These are phyloP conservation scores for Porites lutea DNA, from an alignment of 64 coral and sea anemone species.

Conservation along the genomic window DNA sequence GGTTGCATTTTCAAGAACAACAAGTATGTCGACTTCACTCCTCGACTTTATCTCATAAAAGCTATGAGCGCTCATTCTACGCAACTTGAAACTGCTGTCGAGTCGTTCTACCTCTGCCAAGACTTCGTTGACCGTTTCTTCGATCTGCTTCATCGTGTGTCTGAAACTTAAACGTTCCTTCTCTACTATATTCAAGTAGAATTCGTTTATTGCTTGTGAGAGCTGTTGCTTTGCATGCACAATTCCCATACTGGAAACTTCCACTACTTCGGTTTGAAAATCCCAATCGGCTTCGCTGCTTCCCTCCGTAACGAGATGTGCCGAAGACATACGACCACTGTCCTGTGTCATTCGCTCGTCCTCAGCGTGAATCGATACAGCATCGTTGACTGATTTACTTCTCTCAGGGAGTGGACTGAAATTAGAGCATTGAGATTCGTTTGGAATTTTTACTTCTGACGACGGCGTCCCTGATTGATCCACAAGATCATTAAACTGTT, in stretches of 20 bases:
- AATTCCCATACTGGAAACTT: slow-evolving; percentile 18
- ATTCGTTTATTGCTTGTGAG: slow-evolving; percentile 11
- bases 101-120: slow-evolving; percentile 48
- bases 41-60: slow-evolving; percentile 73
- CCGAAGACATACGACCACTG: background rate
- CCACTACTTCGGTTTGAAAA: slow-evolving; percentile 35
- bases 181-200: slow-evolving; percentile 21
- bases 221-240: slow-evolving; percentile 13
- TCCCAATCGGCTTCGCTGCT: background rate
- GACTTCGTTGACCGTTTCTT: slow-evolving; percentile 77
- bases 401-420: background rate
- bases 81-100: slow-evolving; percentile 47
- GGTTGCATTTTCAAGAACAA: slow-evolving; percentile 68
- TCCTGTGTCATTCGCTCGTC: background rate
- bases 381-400: background rate
- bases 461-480: background rate
- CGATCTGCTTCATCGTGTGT: slow-evolving; percentile 82
- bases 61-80: slow-evolving; percentile 62
- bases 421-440: background rate
- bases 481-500: background rate
- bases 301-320: background rate
- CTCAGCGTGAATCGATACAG: background rate
- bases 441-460: no score
- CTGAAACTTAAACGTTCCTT: slow-evolving; percentile 48
- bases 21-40: slow-evolving; percentile 85